Percentiles rank a stretch among this genome's conserved stretches.
phyloP scores from a whole-genome alignment of 2,113 vertebrate genomes.

The Centropus unirufus region DNA sequence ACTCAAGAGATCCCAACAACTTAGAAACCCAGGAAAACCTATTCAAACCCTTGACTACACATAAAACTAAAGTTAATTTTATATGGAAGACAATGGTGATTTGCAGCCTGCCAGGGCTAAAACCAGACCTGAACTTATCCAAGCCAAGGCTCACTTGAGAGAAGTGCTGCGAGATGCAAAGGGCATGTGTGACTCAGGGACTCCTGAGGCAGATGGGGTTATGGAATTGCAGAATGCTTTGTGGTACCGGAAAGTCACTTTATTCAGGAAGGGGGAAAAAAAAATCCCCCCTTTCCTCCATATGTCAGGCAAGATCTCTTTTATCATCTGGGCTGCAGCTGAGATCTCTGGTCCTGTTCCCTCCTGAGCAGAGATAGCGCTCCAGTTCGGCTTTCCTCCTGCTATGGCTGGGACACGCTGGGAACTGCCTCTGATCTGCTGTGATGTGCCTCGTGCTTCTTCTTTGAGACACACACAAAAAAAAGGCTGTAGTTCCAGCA shows the following conservation, averaged over 20 bases:
- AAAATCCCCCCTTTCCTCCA: constrained; percentile 1
- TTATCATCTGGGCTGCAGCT: constrained; percentile 28
- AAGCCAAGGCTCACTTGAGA: background rate
- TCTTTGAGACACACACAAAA: background rate
- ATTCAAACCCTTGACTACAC: background rate
- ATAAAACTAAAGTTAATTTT: background rate
- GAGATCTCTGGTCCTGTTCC: background rate
- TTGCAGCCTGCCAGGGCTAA: background rate
- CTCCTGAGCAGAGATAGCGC: background rate
- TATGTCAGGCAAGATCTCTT: constrained; percentile 10
- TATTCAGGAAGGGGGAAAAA: constrained; percentile 7
- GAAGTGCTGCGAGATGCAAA: background rate
- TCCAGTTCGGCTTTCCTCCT: background rate
- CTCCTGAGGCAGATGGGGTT: background rate
- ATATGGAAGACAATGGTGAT: background rate
- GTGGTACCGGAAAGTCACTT: background rate
- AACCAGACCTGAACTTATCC: background rate
- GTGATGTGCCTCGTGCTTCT: background rate
- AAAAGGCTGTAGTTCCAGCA: background rate
- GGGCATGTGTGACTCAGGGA: rapidly evolving
- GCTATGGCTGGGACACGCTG: background rate
- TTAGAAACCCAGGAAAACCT: background rate
- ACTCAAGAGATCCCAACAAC: background rate
- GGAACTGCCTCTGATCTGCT: background rate
- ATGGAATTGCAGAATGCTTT: background rate